Evolutionary conservation across 2,113 vertebrate genomes (phyloP).

Genomic region (Syrrhaptes paradoxus): DNA sequence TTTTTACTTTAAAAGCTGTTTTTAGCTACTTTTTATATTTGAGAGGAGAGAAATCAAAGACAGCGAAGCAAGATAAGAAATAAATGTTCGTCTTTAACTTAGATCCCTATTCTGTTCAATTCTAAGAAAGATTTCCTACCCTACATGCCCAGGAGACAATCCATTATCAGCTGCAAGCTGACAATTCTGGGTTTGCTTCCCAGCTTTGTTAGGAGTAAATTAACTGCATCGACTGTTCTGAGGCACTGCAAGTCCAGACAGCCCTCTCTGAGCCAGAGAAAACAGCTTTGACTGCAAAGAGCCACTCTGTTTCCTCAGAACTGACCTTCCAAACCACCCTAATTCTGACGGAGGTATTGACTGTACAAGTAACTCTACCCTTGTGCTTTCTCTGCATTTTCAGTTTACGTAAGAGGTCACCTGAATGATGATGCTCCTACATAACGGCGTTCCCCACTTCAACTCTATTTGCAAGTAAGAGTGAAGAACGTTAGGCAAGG

Average conservation of each 20-base stretch:
- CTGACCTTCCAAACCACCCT: conserved; percentile 28
- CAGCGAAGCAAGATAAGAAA: not conserved
- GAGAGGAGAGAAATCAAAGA: not conserved
- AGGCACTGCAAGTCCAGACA: not conserved
- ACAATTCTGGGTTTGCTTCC: not conserved
- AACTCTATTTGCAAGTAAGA: not conserved
- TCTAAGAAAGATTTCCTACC: not conserved
- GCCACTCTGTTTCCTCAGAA: conserved; percentile 24
- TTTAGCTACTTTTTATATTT: not conserved
- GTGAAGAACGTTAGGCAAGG: not conserved
- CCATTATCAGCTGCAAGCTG: not conserved
- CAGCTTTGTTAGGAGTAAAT: conserved; percentile 28
- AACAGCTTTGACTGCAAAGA: conserved; percentile 12
- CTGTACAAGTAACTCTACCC: not conserved
- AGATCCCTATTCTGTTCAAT: not conserved
- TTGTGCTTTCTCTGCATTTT: not conserved
- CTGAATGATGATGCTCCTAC: not conserved
- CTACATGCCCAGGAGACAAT: not conserved
- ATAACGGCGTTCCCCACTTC: not conserved
- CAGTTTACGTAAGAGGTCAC: not conserved
- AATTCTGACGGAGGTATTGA: not conserved
- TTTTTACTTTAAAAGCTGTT: conserved; percentile 20
- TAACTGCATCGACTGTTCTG: conserved; percentile 4
- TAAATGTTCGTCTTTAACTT: not conserved
- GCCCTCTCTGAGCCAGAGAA: not conserved